These are phyloP conservation scores for Catostylus mosaicus DNA, from an alignment of 30 jellyfish, hydroid and myxozoan species.

Conservation along the genomic window DNA sequence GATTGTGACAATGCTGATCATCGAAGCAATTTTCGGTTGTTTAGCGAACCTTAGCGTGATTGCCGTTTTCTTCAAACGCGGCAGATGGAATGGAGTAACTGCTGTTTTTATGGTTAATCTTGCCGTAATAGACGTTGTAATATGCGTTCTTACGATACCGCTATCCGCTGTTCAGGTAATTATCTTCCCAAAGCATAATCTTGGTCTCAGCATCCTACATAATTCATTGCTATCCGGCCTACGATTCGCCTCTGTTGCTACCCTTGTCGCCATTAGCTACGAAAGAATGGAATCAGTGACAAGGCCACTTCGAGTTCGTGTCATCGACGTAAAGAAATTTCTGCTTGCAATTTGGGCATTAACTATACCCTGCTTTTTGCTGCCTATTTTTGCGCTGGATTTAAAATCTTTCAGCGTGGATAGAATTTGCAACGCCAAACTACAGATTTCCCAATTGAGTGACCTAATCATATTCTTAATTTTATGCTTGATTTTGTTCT, in stretches of 20 bases:
- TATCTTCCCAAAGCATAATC: slow-evolving; percentile 17
- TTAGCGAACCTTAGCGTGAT: slow-evolving; percentile 45
- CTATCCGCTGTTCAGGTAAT: slow-evolving; percentile 28
- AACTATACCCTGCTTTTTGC: slow-evolving; percentile 26
- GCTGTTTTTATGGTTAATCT: slow-evolving; percentile 60
- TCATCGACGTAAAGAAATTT: slow-evolving; percentile 9
- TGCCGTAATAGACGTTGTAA: slow-evolving; percentile 35
- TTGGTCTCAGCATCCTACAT: slow-evolving; percentile 25
- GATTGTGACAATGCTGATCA: slow-evolving; percentile 13
- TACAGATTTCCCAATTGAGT: slow-evolving; percentile 24
- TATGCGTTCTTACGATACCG: slow-evolving; percentile 49
- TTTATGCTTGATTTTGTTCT: slow-evolving; percentile 42
- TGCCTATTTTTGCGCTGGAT: slow-evolving; percentile 40
- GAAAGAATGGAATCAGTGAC: slow-evolving; percentile 66
- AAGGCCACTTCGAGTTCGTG: slow-evolving; percentile 52
- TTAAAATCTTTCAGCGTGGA: slow-evolving; percentile 21
- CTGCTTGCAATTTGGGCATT: slow-evolving; percentile 29
- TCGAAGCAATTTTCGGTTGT: slow-evolving; percentile 57
- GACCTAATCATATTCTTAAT: slow-evolving; percentile 23
- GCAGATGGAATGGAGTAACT: slow-evolving; percentile 51
- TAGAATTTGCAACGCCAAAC: slow-evolving; percentile 19
- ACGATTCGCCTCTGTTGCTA: slow-evolving; percentile 57
- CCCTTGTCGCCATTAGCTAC: slow-evolving; percentile 62
- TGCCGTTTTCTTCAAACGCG: slow-evolving; percentile 52
- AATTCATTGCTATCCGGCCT: slow-evolving; percentile 65